Conservation (phyloP, 2,797 vertebrate genomes). For the Tolypeutes matacus region DNA sequence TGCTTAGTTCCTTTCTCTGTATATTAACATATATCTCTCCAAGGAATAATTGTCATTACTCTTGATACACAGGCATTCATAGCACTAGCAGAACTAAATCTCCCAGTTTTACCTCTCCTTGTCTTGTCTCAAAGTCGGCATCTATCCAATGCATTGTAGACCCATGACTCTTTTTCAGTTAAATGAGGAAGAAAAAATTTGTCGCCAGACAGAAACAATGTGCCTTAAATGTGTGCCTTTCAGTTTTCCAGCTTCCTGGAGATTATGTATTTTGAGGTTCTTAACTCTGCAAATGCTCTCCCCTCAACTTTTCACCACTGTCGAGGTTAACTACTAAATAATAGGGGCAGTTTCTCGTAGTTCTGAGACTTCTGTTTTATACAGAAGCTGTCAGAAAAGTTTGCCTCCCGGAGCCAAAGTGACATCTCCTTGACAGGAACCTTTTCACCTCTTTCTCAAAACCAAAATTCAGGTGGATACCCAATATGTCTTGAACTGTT, state of each 20-base stretch:
- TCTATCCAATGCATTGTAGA: background rate
- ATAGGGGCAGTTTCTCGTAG: background rate
- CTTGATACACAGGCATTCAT: background rate
- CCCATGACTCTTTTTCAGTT: background rate
- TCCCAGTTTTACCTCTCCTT: background rate
- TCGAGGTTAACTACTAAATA: background rate
- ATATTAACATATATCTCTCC: background rate
- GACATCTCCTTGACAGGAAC: constrained; percentile 36
- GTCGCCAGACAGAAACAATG: background rate
- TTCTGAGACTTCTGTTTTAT: background rate
- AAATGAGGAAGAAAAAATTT: background rate
- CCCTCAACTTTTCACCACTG: background rate
- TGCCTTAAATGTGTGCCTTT: background rate
- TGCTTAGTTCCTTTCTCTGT: background rate
- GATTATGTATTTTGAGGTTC: background rate
- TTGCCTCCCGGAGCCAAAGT: background rate
- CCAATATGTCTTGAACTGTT: background rate
- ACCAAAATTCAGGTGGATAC: constrained; percentile 5
- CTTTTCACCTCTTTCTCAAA: constrained; percentile 2
- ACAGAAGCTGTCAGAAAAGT: constrained; percentile 26
- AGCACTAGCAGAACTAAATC: background rate
- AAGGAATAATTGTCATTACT: background rate
- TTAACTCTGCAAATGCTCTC: background rate
- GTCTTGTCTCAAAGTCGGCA: background rate
- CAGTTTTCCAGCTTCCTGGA: background rate